A percentile compares a stretch with the other conserved stretches of the same genome.
Evolutionary conservation across 2,888 invertebrate species (phyloP).

Genomic region (Oscheius sp.): DNA sequence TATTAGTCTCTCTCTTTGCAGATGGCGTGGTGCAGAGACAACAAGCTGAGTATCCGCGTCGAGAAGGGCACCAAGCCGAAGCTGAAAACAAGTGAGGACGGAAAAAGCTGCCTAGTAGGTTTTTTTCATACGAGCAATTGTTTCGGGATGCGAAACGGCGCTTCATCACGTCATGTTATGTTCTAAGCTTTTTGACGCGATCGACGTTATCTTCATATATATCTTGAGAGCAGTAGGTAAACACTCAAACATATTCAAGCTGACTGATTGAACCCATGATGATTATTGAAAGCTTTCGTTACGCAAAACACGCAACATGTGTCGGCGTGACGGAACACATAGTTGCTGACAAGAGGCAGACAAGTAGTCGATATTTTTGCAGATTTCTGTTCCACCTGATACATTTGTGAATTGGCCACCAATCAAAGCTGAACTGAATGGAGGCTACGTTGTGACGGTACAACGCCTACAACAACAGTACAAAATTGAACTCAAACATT

Average conservation of each 20-base stretch:
- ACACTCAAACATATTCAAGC: background rate
- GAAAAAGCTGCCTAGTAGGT: constrained; percentile 44
- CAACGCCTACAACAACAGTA: constrained; percentile 60
- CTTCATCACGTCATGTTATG: too few species aligned
- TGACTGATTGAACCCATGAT: background rate
- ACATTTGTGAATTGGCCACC: constrained; percentile 53
- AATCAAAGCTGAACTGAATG: constrained; percentile 44
- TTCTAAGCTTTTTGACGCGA: too few species aligned
- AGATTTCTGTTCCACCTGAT: constrained; percentile 55
- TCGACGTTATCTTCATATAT: background rate
- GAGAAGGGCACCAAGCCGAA: constrained; percentile 51
- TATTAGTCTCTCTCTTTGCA: constrained; percentile 19
- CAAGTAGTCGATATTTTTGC: constrained; percentile 5
- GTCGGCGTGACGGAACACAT: background rate
- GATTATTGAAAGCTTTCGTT: background rate
- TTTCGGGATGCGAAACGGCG: too few species aligned
- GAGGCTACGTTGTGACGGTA: constrained; percentile 46
- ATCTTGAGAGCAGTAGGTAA: background rate
- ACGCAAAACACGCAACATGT: background rate
- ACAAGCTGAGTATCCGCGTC: constrained; percentile 51
- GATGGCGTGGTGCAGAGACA: constrained; percentile 41
- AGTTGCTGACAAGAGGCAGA: background rate
- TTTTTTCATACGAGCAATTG: background rate
- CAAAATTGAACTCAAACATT: constrained; percentile 55
- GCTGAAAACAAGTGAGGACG: constrained; percentile 38